A percentile compares a stretch with the other conserved stretches of the same genome.
phyloP scores from a whole-genome alignment of 1,140 invertebrate genomes.

The Meteorus sp. region DNA sequence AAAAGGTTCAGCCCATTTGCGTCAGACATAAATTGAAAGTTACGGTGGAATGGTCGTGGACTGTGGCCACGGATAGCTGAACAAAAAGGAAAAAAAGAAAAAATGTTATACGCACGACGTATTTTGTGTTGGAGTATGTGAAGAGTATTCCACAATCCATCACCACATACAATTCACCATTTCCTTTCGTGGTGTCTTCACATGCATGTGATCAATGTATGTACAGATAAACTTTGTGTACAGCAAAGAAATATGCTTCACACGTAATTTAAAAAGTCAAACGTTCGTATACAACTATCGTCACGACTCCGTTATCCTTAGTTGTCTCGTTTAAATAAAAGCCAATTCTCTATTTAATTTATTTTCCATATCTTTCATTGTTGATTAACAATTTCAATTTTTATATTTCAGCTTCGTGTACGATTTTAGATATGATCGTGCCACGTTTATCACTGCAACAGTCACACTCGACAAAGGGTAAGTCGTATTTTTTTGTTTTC shows the following conservation, averaged over 20 bases:
- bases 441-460: too few species aligned
- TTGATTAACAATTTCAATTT: too few species aligned
- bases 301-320: not conserved
- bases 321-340: not conserved
- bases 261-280: slow-evolving; percentile 9
- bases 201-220: not conserved
- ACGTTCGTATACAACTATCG: slow-evolving; percentile 3
- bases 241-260: slow-evolving; percentile 1
- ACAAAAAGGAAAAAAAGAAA: not conserved
- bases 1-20: slow-evolving; percentile 25
- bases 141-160: too few species aligned
- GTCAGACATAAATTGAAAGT: slow-evolving; percentile 27
- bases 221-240: too few species aligned
- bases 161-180: too few species aligned
- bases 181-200: too few species aligned
- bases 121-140: not conserved
- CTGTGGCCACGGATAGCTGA: not conserved
- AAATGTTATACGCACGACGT: not conserved
- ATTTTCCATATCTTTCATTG: too few species aligned
- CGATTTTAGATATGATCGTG: too few species aligned
- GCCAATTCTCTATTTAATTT: too few species aligned
- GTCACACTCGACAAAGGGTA: too few species aligned
- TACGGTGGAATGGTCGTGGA: slow-evolving; percentile 20
- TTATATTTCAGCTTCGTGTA: too few species aligned
- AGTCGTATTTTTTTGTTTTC: too few species aligned